These are phyloP conservation scores for Drosophila takahashii DNA, from an alignment of 1,140 invertebrate genomes.

Conservation along the genomic window DNA sequence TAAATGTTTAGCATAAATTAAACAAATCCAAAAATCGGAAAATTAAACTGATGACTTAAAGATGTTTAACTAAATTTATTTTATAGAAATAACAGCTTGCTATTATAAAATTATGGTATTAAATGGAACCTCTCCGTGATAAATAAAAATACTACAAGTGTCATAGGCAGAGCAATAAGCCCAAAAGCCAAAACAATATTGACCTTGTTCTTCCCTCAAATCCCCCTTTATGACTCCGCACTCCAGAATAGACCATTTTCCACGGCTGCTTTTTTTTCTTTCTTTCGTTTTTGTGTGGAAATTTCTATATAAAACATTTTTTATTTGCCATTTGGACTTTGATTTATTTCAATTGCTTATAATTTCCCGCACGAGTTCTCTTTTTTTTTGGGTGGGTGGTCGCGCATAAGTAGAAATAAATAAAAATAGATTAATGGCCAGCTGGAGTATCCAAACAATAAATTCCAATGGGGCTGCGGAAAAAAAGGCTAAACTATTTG, in stretches of 20 bases:
- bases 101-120: not conserved
- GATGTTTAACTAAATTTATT: not conserved
- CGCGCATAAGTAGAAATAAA: constrained; percentile 73
- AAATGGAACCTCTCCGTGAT: too few relatives aligned
- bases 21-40: too few relatives aligned
- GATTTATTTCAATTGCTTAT: constrained; percentile 82
- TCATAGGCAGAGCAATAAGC: not conserved
- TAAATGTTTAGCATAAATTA: too few relatives aligned
- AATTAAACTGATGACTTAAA: too few relatives aligned
- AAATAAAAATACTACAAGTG: too few relatives aligned
- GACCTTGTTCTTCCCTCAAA: not conserved
- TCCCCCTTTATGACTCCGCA: constrained; percentile 2
- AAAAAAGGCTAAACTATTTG: constrained; percentile 28
- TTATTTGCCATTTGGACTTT: constrained; percentile 75
- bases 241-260: not conserved
- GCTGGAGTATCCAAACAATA: constrained; percentile 53
- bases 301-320: constrained; percentile 14
- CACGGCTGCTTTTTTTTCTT: constrained; percentile 4
- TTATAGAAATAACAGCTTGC: not conserved
- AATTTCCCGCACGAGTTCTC: constrained; percentile 68
- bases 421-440: constrained; percentile 76
- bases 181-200: constrained; percentile 1
- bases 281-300: constrained; percentile 7
- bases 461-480: constrained; percentile 47
- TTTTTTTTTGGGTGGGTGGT: constrained; percentile 6